Conservation (phyloP, 2,797 vertebrate species). For the Clamator glandarius region DNA sequence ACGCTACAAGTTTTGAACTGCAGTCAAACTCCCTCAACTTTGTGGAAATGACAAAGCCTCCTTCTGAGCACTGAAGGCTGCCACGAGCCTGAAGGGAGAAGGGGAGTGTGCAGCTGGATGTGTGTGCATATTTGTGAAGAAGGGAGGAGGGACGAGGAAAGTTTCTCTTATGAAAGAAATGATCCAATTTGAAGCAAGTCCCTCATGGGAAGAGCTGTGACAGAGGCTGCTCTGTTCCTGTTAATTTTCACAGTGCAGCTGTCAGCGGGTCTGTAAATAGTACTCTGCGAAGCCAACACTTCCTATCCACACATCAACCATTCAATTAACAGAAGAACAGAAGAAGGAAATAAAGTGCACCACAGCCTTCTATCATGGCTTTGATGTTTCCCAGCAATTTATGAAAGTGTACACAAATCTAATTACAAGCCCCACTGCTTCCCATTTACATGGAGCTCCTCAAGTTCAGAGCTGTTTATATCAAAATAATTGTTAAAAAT, state of each 20-base stretch:
- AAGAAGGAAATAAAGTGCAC: slow-evolving; percentile 77
- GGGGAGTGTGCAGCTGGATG: slow-evolving; percentile 24
- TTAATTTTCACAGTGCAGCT: slow-evolving; percentile 79
- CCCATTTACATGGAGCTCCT: slow-evolving; percentile 78
- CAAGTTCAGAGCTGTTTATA: slow-evolving; percentile 76
- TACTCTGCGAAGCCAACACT: slow-evolving; percentile 71
- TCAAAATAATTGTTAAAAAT: slow-evolving; percentile 77
- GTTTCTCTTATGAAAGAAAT: slow-evolving; percentile 68
- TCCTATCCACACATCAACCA: slow-evolving; percentile 79
- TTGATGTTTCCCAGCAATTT: slow-evolving; percentile 79
- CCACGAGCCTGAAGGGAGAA: background rate
- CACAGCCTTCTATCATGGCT: slow-evolving; percentile 73
- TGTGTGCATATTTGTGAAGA: background rate
- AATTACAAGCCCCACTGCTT: slow-evolving; percentile 80
- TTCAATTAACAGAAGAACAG: slow-evolving; percentile 80
- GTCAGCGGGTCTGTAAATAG: slow-evolving; percentile 79
- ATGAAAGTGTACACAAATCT: slow-evolving; percentile 80
- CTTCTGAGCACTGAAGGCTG: background rate
- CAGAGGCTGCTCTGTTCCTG: slow-evolving; percentile 75
- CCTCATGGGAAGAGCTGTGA: slow-evolving; percentile 70
- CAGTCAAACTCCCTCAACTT: background rate
- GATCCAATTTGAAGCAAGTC: slow-evolving; percentile 73
- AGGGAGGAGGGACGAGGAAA: slow-evolving; percentile 2
- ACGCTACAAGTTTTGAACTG: background rate
- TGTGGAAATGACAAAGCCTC: slow-evolving; percentile 1